Evolutionary conservation across 1,140 invertebrate genomes (phyloP), one percentile per base, ranked within the genome.

Genomic region (Aradophagus sp.): DNA sequence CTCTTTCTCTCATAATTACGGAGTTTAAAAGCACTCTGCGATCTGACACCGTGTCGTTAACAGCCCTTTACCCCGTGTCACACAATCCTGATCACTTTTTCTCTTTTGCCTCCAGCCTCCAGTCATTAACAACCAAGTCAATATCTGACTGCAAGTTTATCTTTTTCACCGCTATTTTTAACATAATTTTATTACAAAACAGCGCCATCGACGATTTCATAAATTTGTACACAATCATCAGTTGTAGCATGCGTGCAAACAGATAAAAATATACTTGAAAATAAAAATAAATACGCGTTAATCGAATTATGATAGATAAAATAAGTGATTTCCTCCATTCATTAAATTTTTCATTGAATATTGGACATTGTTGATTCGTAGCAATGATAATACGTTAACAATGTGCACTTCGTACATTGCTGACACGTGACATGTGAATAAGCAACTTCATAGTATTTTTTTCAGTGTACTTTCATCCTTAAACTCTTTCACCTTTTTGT

Each of bases 1-100:
- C 59, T 48, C 45, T 41, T 56, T 53, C 56, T 66, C 50, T 27
- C 44, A 34, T 62, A 67, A 62, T 72, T 73, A 67, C 50, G 34
- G 44, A 61, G 42, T 62, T 52, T 48, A 55, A 73, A 68, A 63
- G 58, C 56, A 73, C 56, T 67, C 62, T 36, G 36, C 19, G 45
- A 53, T 58, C 62, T 36, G 50, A 47, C 70, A 56, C 39, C 14
- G 42, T 44, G 63, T 62, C 58, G 58, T 67, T 63, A 52, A 55
- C 61, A 59, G 67, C 44, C 48, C 53, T 59, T 48, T 63, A 32
- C 45, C 42, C 59, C 17, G 16, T 44, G 16, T 39, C 36, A 50
- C 58, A 48, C 27, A 32, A 48, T 41, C 50, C 41, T 8, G 44
- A 67, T 67, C 44, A 58, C 45, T 48, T 45, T 45, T 65, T 38